Conservation (phyloP, 2,797 vertebrate genomes). For the Borostomias antarcticus region DNA sequence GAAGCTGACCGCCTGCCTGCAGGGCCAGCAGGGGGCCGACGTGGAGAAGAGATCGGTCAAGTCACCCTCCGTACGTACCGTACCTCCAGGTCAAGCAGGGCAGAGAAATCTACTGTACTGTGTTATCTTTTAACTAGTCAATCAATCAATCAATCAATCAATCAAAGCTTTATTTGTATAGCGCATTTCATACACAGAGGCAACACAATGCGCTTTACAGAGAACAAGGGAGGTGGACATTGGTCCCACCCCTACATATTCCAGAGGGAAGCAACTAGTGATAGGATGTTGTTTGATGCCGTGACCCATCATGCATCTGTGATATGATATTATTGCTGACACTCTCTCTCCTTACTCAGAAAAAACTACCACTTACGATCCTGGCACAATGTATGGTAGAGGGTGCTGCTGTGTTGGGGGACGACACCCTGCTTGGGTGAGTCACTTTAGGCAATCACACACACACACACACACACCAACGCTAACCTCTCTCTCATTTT, state of each 20-base stretch:
- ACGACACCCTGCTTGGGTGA: slow-evolving; percentile 95
- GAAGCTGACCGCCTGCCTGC: slow-evolving; percentile 94
- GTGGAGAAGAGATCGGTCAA: slow-evolving; percentile 93
- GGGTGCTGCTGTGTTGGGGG: slow-evolving; percentile 90
- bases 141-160: too few species aligned
- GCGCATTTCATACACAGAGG: too few species aligned
- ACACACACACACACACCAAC: slow-evolving; percentile 27
- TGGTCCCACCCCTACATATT: too few species aligned
- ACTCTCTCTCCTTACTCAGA: slow-evolving; percentile 70
- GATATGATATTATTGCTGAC: neutral
- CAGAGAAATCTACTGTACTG: too few species aligned
- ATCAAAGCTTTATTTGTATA: too few species aligned
- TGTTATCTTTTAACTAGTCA: too few species aligned
- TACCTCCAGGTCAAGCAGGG: neutral
- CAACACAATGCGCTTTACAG: too few species aligned
- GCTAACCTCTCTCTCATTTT: slow-evolving; percentile 22
- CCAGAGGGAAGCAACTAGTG: too few species aligned
- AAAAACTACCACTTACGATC: slow-evolving; percentile 92
- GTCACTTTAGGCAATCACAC: slow-evolving; percentile 34
- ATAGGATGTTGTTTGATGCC: neutral
- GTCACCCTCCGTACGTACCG: slow-evolving; percentile 66
- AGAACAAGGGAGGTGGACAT: too few species aligned
- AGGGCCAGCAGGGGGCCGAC: slow-evolving; percentile 94
- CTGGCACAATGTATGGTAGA: slow-evolving; percentile 95
- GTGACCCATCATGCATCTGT: neutral